These are phyloP conservation scores for Polylopha cassiicola DNA, from an alignment of 2,888 invertebrate species.

Conservation along the genomic window DNA sequence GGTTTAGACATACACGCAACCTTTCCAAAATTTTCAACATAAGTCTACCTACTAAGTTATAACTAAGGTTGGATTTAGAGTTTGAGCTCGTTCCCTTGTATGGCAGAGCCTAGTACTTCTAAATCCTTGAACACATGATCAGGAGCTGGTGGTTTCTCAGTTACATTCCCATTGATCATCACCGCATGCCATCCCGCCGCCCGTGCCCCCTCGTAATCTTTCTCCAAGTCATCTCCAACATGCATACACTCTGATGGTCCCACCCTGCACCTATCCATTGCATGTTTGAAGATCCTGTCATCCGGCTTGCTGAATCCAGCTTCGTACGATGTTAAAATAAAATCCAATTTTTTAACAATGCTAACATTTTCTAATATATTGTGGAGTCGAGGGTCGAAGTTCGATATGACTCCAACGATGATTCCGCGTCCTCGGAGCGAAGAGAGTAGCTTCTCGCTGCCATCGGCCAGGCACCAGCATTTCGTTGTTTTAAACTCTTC, in stretches of 20 bases:
- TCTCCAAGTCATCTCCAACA: slow-evolving; percentile 85
- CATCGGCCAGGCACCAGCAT: slow-evolving; percentile 84
- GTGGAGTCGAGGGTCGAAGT: slow-evolving; percentile 90
- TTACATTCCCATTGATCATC: slow-evolving; percentile 37
- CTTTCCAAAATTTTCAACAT: too few species aligned
- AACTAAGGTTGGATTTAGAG: slow-evolving; percentile 25
- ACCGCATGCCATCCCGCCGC: slow-evolving; percentile 86
- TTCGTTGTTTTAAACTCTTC: slow-evolving; percentile 82
- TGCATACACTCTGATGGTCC: slow-evolving; percentile 84
- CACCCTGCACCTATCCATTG: slow-evolving; percentile 70
- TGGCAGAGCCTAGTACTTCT: slow-evolving; percentile 38
- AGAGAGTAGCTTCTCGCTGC: slow-evolving; percentile 80
- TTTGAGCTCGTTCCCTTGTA: slow-evolving; percentile 35
- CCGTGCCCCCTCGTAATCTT: slow-evolving; percentile 88
- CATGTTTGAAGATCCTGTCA: slow-evolving; percentile 81
- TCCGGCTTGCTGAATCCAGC: slow-evolving; percentile 86
- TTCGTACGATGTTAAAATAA: slow-evolving; percentile 87
- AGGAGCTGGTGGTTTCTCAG: slow-evolving; percentile 31
- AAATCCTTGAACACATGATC: slow-evolving; percentile 49
- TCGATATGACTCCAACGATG: slow-evolving; percentile 87
- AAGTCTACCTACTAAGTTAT: slow-evolving; percentile 3
- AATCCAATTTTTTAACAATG: slow-evolving; percentile 85
- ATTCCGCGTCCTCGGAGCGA: slow-evolving; percentile 69
- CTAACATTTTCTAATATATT: slow-evolving; percentile 80
- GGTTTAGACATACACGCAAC: too few species aligned